Percentiles rank a stretch among this genome's conserved stretches.
phyloP scores from a whole-genome alignment of 1,140 invertebrate genomes.

The Phenacoccus solenopsis region DNA sequence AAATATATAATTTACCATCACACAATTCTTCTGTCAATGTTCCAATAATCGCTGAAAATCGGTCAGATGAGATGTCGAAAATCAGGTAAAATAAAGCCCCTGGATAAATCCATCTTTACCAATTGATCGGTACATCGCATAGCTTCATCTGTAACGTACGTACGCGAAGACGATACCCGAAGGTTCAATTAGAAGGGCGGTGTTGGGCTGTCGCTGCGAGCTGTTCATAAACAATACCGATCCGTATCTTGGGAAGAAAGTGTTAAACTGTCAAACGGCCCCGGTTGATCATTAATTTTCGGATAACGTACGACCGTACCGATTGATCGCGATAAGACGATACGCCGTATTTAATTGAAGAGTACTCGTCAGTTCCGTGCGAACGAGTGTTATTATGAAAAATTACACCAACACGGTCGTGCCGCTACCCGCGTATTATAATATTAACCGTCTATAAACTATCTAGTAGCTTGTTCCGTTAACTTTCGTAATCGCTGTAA shows the following conservation, averaged over 20 bases:
- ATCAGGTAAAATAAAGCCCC: too few species aligned
- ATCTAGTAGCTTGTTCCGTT: not conserved
- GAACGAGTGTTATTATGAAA: not conserved
- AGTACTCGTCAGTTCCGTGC: too few species aligned
- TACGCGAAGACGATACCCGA: not conserved
- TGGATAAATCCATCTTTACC: too few species aligned
- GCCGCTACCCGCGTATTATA: not conserved
- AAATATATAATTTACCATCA: too few species aligned
- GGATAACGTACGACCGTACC: not conserved
- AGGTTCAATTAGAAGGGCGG: conserved; percentile 7
- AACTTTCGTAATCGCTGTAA: not conserved
- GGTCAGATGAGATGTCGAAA: too few species aligned
- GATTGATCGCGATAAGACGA: not conserved
- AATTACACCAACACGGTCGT: not conserved
- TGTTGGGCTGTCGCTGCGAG: not conserved
- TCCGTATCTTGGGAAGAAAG: not conserved
- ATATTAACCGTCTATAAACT: not conserved
- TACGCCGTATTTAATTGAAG: not conserved
- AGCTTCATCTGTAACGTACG: too few species aligned
- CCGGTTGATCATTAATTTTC: conserved; percentile 8
- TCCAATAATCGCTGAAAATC: too few species aligned
- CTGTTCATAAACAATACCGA: not conserved
- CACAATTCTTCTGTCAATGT: too few species aligned
- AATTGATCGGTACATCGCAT: too few species aligned
- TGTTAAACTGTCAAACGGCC: not conserved